phyloP scores from a whole-genome alignment of 2,113 vertebrate genomes.

The Pundamilia nyererei region DNA sequence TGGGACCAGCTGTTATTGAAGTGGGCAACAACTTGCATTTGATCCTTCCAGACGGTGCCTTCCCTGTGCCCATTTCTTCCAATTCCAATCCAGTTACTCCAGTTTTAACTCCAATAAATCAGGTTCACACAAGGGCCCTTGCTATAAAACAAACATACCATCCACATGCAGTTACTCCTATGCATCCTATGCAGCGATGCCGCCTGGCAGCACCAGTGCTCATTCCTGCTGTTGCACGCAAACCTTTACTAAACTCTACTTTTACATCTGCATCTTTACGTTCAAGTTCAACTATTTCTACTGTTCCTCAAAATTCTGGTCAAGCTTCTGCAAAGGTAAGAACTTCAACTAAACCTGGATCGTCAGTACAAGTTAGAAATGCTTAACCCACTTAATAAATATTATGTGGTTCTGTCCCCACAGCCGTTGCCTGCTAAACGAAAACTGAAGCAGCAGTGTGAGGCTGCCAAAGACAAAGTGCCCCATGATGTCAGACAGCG shows the following conservation, averaged over 20 bases:
- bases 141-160: background rate
- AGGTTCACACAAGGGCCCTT: background rate
- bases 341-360: background rate
- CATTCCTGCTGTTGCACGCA: conserved; percentile 17
- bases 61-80: conserved; percentile 45
- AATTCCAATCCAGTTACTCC: conserved; percentile 1
- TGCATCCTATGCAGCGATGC: background rate
- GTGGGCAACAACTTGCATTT: conserved; percentile 67
- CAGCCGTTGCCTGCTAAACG: conserved; percentile 49
- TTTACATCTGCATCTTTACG: background rate
- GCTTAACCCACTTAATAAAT: background rate
- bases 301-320: background rate
- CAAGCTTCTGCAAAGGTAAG: conserved; percentile 39
- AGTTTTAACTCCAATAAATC: conserved; percentile 37
- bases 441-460: conserved; percentile 35
- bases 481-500: conserved; percentile 72
- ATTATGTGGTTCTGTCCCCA: background rate
- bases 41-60: conserved; percentile 63
- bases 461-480: conserved; percentile 64
- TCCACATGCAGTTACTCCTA: background rate
- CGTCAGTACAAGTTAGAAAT: background rate
- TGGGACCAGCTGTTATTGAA: conserved; percentile 54
- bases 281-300: background rate
- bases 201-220: conserved; percentile 19
- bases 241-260: background rate